Conservation (phyloP, 2,888 invertebrate genomes). For the Lamellibrachia columna region DNA sequence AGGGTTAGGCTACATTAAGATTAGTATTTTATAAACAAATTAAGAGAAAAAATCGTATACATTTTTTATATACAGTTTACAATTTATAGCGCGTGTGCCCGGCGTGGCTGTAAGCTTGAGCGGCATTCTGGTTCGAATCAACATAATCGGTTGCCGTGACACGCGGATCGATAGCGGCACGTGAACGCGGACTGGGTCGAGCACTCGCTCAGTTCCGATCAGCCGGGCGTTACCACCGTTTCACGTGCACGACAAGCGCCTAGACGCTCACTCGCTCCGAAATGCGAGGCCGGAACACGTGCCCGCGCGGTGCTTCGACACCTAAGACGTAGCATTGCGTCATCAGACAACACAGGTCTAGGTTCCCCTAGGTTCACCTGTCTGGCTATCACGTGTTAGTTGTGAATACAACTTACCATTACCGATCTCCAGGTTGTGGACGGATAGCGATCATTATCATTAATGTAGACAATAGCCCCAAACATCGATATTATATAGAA, state of each 20-base stretch:
- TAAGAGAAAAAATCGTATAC: neutral
- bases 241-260: neutral
- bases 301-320: neutral
- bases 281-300: neutral
- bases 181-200: neutral
- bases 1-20: too few species aligned
- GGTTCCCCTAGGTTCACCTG: neutral
- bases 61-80: neutral
- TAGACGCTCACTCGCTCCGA: neutral
- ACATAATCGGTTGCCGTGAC: slow-evolving; percentile 10
- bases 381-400: neutral
- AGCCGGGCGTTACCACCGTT: neutral
- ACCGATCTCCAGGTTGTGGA: neutral
- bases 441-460: neutral
- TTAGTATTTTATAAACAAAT: too few species aligned
- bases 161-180: neutral
- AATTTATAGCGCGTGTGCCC: neutral
- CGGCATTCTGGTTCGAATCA: neutral
- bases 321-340: neutral
- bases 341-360: neutral
- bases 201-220: neutral
- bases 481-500: neutral
- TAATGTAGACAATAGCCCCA: neutral
- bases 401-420: neutral
- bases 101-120: neutral